A percentile compares a stretch with the other conserved stretches of the same genome.
phyloP scores from a whole-genome alignment of 2,888 invertebrate genomes.

The Selenia dentaria region DNA sequence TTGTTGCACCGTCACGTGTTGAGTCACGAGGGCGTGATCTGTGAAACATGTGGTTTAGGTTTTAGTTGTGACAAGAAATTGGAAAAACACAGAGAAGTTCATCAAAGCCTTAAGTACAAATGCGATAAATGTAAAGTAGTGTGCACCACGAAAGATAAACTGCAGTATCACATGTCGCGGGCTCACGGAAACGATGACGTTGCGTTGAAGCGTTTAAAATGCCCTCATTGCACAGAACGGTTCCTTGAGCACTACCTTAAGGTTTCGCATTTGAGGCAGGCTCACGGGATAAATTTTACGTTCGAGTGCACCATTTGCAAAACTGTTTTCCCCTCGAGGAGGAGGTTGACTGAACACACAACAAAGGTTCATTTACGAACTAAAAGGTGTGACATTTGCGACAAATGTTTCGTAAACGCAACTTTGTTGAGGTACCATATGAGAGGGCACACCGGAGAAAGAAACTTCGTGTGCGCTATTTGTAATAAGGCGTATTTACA shows the following conservation, averaged over 20 bases:
- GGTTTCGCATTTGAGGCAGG: background rate
- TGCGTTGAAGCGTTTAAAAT: background rate
- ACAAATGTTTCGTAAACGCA: background rate
- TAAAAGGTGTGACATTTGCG: background rate
- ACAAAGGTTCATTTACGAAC: background rate
- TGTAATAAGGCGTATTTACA: conserved; percentile 39
- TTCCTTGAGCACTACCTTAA: conserved; percentile 2
- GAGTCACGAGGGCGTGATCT: background rate
- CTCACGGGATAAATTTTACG: background rate
- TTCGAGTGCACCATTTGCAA: background rate
- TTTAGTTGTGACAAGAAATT: background rate
- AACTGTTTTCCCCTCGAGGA: background rate
- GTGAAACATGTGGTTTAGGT: background rate
- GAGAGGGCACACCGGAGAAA: background rate
- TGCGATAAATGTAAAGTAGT: background rate
- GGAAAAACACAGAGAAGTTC: background rate
- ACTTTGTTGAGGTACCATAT: background rate
- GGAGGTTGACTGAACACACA: background rate
- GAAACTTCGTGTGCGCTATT: conserved; percentile 6
- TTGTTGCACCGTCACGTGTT: background rate
- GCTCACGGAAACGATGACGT: background rate
- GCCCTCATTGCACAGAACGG: background rate
- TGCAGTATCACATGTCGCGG: background rate
- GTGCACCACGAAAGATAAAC: background rate
- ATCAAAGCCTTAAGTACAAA: background rate